These are phyloP conservation scores for Semibalanus balanoides DNA, from an alignment of 1,140 invertebrate genomes.

Conservation along the genomic window DNA sequence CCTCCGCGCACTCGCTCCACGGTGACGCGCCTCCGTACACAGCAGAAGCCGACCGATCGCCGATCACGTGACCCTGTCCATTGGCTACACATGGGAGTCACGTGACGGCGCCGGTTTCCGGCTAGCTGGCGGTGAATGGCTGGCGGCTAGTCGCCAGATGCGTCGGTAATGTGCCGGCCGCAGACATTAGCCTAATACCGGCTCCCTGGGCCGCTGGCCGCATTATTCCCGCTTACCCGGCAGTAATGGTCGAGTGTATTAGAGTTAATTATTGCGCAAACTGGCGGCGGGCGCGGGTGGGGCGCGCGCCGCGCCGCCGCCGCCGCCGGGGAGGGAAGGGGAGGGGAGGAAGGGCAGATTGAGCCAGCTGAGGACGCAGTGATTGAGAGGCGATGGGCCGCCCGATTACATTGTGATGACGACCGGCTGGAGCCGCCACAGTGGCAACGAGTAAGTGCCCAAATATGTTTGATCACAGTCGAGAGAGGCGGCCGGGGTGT, in stretches of 20 bases:
- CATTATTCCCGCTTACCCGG: neutral
- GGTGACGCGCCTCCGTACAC: neutral
- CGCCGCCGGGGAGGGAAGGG: too few relatives aligned
- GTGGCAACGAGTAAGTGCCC: neutral
- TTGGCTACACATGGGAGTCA: neutral
- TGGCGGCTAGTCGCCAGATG: neutral
- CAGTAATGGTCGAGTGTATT: neutral
- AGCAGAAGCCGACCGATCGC: too few relatives aligned
- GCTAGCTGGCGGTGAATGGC: neutral
- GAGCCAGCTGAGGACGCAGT: neutral
- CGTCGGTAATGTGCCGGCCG: neutral
- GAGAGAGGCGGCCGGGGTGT: too few relatives aligned
- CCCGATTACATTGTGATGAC: neutral
- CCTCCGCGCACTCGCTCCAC: neutral
- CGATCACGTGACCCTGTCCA: neutral
- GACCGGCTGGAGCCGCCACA: too few relatives aligned
- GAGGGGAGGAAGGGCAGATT: too few relatives aligned
- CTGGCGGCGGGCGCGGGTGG: neutral
- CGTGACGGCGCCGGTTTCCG: neutral
- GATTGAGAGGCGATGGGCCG: neutral
- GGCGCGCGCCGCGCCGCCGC: too few relatives aligned
- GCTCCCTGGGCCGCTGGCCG: neutral
- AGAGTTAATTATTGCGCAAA: constrained; percentile 2
- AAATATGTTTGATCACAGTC: neutral
- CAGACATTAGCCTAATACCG: neutral